Percentiles rank a stretch among this genome's conserved stretches.
phyloP scores from a whole-genome alignment of 2,113 vertebrate species.

The Kobus ellipsiprymnus region DNA sequence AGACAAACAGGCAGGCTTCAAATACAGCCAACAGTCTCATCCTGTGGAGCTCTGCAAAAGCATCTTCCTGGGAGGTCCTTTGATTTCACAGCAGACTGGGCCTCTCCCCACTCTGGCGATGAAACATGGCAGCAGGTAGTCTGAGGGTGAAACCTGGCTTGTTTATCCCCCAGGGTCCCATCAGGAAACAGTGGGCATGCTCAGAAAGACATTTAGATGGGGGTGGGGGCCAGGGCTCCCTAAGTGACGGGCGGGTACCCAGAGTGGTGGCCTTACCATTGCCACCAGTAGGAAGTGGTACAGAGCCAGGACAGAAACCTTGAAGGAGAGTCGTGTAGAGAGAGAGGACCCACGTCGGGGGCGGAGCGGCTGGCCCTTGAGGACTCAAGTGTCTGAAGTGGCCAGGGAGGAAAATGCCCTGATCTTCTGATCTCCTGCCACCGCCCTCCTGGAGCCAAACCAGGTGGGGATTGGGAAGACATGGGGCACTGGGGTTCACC shows the following conservation, averaged over 20 bases:
- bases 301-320: neutral
- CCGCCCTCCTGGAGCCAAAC: neutral
- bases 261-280: rapidly evolving
- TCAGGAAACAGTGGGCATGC: neutral
- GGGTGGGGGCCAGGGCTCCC: rapidly evolving
- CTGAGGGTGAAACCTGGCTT: neutral
- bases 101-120: neutral
- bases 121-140: too few relatives aligned
- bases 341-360: neutral
- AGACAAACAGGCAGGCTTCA: neutral
- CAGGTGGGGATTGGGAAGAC: neutral
- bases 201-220: neutral
- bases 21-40: rapidly evolving
- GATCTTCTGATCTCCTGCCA: neutral
- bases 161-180: rapidly evolving
- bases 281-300: neutral
- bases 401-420: neutral
- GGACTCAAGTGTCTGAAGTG: neutral
- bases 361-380: rapidly evolving
- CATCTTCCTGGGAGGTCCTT: neutral
- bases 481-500: neutral
- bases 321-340: rapidly evolving
- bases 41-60: neutral
- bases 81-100: neutral
- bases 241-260: rapidly evolving